Evolutionary conservation across 1,140 invertebrate species (phyloP).

Genomic region (Potamilus streckersoni): DNA sequence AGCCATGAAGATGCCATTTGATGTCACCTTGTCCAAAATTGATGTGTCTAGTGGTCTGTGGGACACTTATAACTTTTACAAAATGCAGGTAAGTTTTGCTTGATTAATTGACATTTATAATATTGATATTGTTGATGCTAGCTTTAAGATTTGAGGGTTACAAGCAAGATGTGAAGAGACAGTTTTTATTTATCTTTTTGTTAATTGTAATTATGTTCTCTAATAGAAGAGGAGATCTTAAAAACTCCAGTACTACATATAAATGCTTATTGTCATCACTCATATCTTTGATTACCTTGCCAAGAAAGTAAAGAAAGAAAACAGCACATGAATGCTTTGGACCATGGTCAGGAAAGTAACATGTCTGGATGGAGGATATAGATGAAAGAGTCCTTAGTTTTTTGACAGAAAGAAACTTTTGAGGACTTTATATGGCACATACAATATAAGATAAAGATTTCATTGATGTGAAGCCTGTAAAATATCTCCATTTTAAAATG

Average conservation of each 20-base stretch:
- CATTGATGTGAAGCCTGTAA: too few relatives aligned
- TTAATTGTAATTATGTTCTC: not conserved
- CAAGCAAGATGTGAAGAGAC: not conserved
- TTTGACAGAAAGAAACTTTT: too few relatives aligned
- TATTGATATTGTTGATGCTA: not conserved
- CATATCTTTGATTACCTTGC: too few relatives aligned
- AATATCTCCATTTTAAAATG: too few relatives aligned
- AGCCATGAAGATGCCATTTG: slow-evolving; percentile 62
- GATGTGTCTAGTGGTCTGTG: slow-evolving; percentile 67
- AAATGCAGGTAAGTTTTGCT: slow-evolving; percentile 68
- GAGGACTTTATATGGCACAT: too few relatives aligned
- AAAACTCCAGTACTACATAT: not conserved
- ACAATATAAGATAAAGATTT: too few relatives aligned
- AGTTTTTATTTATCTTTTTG: not conserved
- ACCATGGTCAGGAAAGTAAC: too few relatives aligned
- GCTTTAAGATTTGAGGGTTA: not conserved
- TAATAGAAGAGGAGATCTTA: not conserved
- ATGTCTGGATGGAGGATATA: too few relatives aligned
- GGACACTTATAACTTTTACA: slow-evolving; percentile 73
- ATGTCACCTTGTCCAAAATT: slow-evolving; percentile 70
- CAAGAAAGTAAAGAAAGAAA: too few relatives aligned
- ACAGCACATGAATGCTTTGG: too few relatives aligned
- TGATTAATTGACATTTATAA: not conserved
- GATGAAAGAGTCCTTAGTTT: too few relatives aligned
- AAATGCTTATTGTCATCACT: not conserved